These are phyloP conservation scores for Polyommatus iphigenia DNA, from an alignment of 2,888 invertebrate genomes.

Conservation along the genomic window DNA sequence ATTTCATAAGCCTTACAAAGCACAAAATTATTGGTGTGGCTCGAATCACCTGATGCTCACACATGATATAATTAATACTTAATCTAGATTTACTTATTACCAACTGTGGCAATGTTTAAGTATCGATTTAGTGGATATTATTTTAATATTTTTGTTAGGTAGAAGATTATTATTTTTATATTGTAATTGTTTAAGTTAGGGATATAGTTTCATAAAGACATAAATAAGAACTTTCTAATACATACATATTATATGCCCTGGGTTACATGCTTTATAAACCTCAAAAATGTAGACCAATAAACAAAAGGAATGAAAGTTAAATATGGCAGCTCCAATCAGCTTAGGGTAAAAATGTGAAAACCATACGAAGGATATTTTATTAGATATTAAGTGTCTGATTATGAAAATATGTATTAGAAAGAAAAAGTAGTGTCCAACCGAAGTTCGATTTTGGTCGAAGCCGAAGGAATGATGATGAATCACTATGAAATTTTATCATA, in stretches of 20 bases:
- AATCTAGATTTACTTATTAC: constrained; percentile 26
- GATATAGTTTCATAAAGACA: constrained; percentile 26
- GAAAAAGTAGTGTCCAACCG: neutral
- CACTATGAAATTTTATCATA: neutral
- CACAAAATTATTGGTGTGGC: constrained; percentile 25
- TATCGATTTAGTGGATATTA: constrained; percentile 6
- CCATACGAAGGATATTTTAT: neutral
- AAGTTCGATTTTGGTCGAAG: neutral
- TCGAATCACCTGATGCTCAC: constrained; percentile 1
- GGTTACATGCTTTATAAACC: constrained; percentile 32
- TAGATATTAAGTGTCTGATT: neutral
- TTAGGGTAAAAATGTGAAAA: constrained; percentile 36
- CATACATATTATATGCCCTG: neutral
- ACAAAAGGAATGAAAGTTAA: neutral
- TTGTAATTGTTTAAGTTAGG: constrained; percentile 15
- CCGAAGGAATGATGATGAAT: neutral
- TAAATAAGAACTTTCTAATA: constrained; percentile 23
- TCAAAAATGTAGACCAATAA: neutral
- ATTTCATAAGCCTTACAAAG: constrained; percentile 26
- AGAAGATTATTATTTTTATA: constrained; percentile 29
- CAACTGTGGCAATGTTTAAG: constrained; percentile 22
- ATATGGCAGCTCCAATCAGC: constrained; percentile 30
- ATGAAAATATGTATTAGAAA: constrained; percentile 40
- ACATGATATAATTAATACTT: neutral
- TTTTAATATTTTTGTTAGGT: constrained; percentile 15